These are phyloP conservation scores for Colletes latitarsis DNA, from an alignment of 1,140 invertebrate species.

Conservation along the genomic window DNA sequence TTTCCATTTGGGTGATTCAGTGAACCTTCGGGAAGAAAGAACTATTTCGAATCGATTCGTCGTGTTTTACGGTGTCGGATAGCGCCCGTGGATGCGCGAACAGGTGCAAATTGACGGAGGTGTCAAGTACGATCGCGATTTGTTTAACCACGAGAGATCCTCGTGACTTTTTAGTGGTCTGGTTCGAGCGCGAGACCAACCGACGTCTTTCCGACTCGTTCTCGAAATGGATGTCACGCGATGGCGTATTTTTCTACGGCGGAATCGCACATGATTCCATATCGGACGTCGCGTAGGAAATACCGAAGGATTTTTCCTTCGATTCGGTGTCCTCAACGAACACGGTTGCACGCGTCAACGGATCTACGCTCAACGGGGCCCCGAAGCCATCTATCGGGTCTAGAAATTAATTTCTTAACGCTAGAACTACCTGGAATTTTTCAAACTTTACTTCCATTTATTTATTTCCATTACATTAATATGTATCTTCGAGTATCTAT, in stretches of 20 bases:
- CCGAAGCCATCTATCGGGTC: too few species aligned
- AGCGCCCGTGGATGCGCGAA: too few species aligned
- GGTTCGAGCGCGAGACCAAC: neutral
- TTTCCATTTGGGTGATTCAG: too few species aligned
- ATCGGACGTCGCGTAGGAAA: slow-evolving; percentile 19
- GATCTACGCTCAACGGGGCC: too few species aligned
- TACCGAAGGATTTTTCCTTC: slow-evolving; percentile 1
- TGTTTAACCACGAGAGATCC: neutral
- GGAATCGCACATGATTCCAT: slow-evolving; percentile 2
- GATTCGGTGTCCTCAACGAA: neutral
- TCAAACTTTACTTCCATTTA: too few species aligned
- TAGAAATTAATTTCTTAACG: too few species aligned
- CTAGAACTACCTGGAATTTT: too few species aligned
- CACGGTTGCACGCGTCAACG: neutral
- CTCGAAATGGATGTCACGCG: neutral
- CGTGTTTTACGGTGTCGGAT: too few species aligned
- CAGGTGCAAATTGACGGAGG: neutral
- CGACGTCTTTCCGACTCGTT: neutral
- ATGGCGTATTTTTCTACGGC: neutral
- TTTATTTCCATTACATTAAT: too few species aligned
- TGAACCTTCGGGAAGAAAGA: too few species aligned
- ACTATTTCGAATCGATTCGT: too few species aligned
- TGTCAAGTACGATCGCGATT: neutral
- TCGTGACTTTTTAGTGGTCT: neutral
- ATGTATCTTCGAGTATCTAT: too few species aligned